Conservation (phyloP, 2,888 invertebrate genomes). For the Drosophila yooni region DNA sequence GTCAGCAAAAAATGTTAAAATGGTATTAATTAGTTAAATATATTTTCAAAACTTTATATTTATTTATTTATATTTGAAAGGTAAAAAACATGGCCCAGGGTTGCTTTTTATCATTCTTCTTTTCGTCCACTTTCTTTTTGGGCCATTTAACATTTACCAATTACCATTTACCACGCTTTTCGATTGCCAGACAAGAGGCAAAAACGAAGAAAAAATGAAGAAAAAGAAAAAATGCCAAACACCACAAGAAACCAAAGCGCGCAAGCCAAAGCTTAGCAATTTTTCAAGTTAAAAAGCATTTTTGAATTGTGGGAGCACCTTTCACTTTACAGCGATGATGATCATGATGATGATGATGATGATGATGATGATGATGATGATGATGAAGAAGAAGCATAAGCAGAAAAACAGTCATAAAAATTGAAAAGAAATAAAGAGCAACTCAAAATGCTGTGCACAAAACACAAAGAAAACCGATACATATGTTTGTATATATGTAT, state of each 20-base stretch:
- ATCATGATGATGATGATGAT: conserved; percentile 3
- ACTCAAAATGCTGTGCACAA: conserved; percentile 74
- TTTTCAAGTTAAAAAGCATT: conserved; percentile 79
- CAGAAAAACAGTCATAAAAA: conserved; percentile 53
- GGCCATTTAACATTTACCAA: conserved; percentile 62
- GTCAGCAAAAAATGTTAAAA: not conserved
- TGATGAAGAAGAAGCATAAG: conserved; percentile 32
- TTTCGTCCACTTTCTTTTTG: conserved; percentile 63
- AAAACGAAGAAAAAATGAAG: conserved; percentile 17
- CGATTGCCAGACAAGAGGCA: conserved; percentile 46
- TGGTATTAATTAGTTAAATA: conserved; percentile 6
- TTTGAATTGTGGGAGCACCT: conserved; percentile 82
- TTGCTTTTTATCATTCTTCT: conserved; percentile 54
- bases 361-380: conserved; percentile 28
- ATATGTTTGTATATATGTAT: conserved; percentile 26
- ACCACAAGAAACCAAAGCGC: conserved; percentile 52
- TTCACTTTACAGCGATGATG: conserved; percentile 74
- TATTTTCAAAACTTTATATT: conserved; percentile 7
- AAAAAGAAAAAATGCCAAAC: conserved; percentile 34
- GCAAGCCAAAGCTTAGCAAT: conserved; percentile 75
- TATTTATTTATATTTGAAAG: conserved; percentile 31
- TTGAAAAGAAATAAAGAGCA: conserved; percentile 78
- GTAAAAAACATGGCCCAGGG: conserved; percentile 19
- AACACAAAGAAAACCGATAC: conserved; percentile 72
- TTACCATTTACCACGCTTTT: conserved; percentile 73